A percentile compares a stretch with the other conserved stretches of the same genome.
phyloP scores from a whole-genome alignment of 2,113 vertebrate genomes.

The Tichodroma muraria region DNA sequence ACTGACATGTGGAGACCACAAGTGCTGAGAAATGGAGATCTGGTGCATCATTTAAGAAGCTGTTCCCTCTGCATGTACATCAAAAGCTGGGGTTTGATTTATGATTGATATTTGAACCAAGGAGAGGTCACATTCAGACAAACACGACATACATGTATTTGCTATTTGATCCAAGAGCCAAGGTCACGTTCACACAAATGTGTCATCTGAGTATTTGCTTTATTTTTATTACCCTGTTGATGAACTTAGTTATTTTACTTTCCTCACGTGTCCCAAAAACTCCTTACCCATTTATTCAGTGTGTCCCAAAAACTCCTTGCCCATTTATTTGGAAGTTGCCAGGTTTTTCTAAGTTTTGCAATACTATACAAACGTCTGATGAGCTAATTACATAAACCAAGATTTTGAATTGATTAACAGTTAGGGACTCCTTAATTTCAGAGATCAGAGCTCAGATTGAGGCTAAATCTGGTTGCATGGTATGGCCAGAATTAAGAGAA shows the following conservation, averaged over 20 bases:
- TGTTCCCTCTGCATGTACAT: neutral
- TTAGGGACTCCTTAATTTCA: neutral
- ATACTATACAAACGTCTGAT: neutral
- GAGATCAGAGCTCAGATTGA: neutral
- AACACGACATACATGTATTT: neutral
- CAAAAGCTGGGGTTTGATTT: constrained; percentile 14
- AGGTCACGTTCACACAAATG: constrained; percentile 14
- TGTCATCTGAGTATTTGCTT: neutral
- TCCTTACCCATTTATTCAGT: neutral
- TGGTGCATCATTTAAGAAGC: neutral
- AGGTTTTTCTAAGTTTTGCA: neutral
- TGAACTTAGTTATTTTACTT: neutral
- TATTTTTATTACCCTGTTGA: neutral
- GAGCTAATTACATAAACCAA: neutral
- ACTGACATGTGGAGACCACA: neutral
- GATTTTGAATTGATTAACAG: neutral
- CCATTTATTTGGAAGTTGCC: neutral
- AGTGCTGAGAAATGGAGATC: neutral
- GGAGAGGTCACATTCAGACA: constrained; percentile 1
- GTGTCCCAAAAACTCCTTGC: neutral
- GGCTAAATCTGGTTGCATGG: neutral
- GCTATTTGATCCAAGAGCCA: constrained; percentile 18
- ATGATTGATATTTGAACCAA: constrained; percentile 12
- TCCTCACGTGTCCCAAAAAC: neutral
- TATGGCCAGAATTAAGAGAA: neutral